Base-by-base conservation (phyloP, 2,797 vertebrate species). In the Arnoldichthys spilopterus region DNA sequence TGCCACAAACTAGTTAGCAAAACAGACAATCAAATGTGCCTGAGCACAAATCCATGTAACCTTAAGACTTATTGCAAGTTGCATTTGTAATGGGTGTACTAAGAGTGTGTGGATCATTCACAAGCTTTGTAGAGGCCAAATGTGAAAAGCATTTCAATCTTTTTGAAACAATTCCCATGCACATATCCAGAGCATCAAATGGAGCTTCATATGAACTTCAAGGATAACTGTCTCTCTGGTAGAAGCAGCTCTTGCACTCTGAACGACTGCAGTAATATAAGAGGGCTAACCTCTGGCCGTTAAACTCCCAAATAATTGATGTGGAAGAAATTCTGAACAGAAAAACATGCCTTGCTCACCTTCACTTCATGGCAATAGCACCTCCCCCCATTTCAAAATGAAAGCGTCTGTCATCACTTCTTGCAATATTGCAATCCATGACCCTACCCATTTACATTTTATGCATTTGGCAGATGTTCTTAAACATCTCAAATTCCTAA, bases 291-390 rank as follows among this genome's bases (percentile, higher is more conserved):
- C 59, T 62, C 30, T 62, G 30, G 30, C 59, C 30, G 6, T 9
- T 34, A 34, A 62, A 62, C 30, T 34, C 28, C 28, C 58, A 61
- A 62, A 62, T 62, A 62, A 62, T 62, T 32, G 59, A 59, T 59
- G 13, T 59, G 56, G 13, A 30, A 28, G 56, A 13, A 20, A 30
- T 62, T 30, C 59, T 1, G 30, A 11, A 7, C 28, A 62, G 16
- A 11, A 62, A 30, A 62, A 32, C 59, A 34, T n/a, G 30, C 28
- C 16, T 16, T 22, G 1, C 58, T 34, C 58, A 30, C 18, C 59
- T 62, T 62, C 18, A 3, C 30, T n/a, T 62, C 16, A 18, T 20
- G 1, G 59, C 24, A 22, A 47, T 6, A 53, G 20, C 51, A n/a
- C 5, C 20, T 0, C 20, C 7, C 54, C 2, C 16, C 16, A 34